Conservation (phyloP, 2,113 vertebrate genomes). For the Gymnobelideus leadbeateri region DNA sequence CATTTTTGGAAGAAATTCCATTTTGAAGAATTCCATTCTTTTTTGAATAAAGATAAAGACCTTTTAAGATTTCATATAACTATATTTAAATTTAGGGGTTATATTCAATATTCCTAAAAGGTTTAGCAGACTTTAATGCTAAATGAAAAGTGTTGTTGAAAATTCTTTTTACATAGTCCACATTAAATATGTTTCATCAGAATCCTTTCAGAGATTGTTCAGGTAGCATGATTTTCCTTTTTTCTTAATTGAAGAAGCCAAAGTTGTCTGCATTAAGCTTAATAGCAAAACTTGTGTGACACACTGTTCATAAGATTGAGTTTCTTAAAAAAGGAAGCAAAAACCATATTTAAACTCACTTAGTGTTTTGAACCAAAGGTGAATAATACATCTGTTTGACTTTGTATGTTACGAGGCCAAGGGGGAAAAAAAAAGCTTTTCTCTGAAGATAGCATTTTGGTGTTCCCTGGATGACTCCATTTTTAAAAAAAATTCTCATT, state of each 20-base stretch:
- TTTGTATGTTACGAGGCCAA: background rate
- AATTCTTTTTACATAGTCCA: background rate
- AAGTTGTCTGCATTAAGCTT: constrained; percentile 28
- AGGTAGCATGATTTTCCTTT: constrained; percentile 23
- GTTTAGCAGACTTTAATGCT: background rate
- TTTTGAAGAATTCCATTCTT: background rate
- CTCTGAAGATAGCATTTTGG: background rate
- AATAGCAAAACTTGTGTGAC: constrained; percentile 30
- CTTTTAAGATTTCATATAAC: constrained; percentile 31
- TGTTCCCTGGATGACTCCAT: background rate
- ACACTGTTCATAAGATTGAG: background rate
- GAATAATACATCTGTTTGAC: constrained; percentile 5
- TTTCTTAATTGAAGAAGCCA: background rate
- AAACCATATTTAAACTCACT: constrained; percentile 36
- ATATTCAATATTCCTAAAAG: constrained; percentile 24
- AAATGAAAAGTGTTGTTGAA: background rate
- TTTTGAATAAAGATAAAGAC: background rate
- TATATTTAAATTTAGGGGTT: constrained; percentile 24
- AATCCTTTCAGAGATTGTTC: background rate
- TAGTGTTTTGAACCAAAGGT: constrained; percentile 32
- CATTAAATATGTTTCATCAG: background rate
- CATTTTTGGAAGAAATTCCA: background rate
- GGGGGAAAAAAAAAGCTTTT: background rate
- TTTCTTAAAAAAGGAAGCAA: constrained; percentile 27
- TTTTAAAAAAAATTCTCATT: constrained; percentile 10